Percentiles rank a stretch among this genome's conserved stretches.
Conservation (phyloP, 1,140 invertebrate species). For the Orussus abietinus region DNA sequence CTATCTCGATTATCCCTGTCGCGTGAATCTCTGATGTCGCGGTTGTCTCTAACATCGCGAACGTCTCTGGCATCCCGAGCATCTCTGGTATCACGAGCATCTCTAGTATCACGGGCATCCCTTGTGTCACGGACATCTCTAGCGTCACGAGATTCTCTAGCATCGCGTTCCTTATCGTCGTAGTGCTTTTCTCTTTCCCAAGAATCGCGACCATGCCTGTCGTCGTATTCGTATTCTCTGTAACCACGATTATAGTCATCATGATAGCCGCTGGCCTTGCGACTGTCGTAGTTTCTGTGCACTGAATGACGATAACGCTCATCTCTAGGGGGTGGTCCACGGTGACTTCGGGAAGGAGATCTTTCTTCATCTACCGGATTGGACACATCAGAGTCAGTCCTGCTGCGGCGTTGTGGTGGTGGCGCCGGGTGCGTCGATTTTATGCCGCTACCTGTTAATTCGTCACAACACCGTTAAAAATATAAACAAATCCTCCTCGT, state of each 20-base stretch:
- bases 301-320: constrained; percentile 39
- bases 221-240: constrained; percentile 47
- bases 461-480: too few species aligned
- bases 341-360: constrained; percentile 40
- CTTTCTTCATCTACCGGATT: constrained; percentile 43
- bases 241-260: constrained; percentile 44
- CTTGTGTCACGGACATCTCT: constrained; percentile 19
- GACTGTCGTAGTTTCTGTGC: constrained; percentile 36
- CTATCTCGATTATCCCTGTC: constrained; percentile 50
- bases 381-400: constrained; percentile 42
- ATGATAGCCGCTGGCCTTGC: constrained; percentile 41
- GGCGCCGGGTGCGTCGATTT: constrained; percentile 37
- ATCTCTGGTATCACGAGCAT: constrained; percentile 20
- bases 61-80: constrained; percentile 24
- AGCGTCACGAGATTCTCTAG: constrained; percentile 18
- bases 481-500: background rate
- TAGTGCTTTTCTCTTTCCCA: constrained; percentile 44
- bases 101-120: constrained; percentile 25
- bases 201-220: constrained; percentile 42
- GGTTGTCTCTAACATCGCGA: constrained; percentile 23
- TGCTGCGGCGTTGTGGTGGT: constrained; percentile 33
- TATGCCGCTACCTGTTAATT: constrained; percentile 28
- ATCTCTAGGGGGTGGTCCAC: constrained; percentile 27
- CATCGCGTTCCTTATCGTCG: constrained; percentile 39
- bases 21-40: constrained; percentile 28